A percentile compares a stretch with the other conserved stretches of the same genome.
These are phyloP conservation scores for Archilochus colubris DNA, from an alignment of 2,113 vertebrate genomes.

Conservation along the genomic window DNA sequence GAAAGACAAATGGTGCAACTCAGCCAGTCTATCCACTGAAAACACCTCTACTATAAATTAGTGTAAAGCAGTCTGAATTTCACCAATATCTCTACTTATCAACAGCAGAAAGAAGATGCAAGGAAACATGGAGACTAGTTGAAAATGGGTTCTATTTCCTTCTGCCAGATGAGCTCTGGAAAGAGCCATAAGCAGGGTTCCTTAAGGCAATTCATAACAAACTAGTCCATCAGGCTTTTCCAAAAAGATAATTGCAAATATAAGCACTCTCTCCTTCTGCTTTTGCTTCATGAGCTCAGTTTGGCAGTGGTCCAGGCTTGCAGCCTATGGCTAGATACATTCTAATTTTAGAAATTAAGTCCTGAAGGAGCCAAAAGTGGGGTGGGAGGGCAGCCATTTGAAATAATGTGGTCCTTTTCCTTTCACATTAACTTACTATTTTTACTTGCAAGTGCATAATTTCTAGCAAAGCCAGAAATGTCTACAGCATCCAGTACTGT, in stretches of 20 bases:
- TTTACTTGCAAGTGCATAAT: background rate
- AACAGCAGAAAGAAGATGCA: background rate
- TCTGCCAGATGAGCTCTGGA: slow-evolving; percentile 43
- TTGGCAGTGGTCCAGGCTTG: slow-evolving; percentile 44
- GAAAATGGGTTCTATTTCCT: slow-evolving; percentile 20
- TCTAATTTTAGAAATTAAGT: slow-evolving; percentile 57
- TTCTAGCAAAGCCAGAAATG: background rate
- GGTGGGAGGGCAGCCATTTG: background rate
- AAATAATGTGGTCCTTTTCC: background rate
- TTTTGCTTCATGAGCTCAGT: slow-evolving; percentile 27
- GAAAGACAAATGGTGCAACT: background rate
- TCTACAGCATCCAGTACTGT: background rate
- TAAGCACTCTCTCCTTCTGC: slow-evolving; percentile 46
- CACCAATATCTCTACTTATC: background rate
- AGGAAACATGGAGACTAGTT: background rate
- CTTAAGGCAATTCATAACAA: slow-evolving; percentile 55
- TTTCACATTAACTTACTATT: slow-evolving; percentile 27
- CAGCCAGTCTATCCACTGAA: background rate
- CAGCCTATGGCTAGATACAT: slow-evolving; percentile 31
- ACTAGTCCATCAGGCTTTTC: slow-evolving; percentile 59
- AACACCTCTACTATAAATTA: background rate
- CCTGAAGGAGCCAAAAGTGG: slow-evolving; percentile 24
- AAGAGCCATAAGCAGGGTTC: slow-evolving; percentile 42
- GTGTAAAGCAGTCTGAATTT: background rate
- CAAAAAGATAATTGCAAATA: slow-evolving; percentile 62